A percentile compares a stretch with the other conserved stretches of the same genome.
Conservation (phyloP, 2,888 invertebrate species). For the Drosophila anomalipes region DNA sequence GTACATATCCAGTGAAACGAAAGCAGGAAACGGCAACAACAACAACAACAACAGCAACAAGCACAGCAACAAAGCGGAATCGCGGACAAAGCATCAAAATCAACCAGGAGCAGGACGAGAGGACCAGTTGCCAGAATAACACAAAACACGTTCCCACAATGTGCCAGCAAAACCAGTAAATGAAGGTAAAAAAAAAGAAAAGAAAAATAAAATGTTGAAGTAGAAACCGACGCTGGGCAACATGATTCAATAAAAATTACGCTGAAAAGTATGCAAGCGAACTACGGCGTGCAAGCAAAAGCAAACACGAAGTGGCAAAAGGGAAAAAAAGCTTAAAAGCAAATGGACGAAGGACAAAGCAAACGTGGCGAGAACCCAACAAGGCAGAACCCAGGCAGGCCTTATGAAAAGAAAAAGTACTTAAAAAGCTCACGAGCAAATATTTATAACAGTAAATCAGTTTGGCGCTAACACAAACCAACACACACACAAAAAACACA, state of each 20-base stretch:
- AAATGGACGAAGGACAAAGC: constrained; percentile 56
- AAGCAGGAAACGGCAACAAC: constrained; percentile 23
- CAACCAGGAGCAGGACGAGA: constrained; percentile 9
- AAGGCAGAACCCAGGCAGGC: constrained; percentile 26
- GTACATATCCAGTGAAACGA: constrained; percentile 28
- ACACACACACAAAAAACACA: constrained; percentile 15
- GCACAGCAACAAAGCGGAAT: constrained; percentile 21
- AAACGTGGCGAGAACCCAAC: constrained; percentile 60
- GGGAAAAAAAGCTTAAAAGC: neutral
- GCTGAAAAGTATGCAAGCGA: constrained; percentile 74
- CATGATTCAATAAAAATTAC: constrained; percentile 81
- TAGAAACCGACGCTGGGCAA: constrained; percentile 46
- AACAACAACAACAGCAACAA: constrained; percentile 21
- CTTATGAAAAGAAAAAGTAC: constrained; percentile 72
- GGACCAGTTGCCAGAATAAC: constrained; percentile 21
- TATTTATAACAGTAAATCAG: constrained; percentile 82
- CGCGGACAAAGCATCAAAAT: constrained; percentile 24
- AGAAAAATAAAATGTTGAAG: constrained; percentile 19
- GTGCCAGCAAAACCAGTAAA: constrained; percentile 45
- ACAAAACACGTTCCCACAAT: constrained; percentile 55
- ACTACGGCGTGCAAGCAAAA: constrained; percentile 36
- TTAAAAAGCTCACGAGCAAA: constrained; percentile 79
- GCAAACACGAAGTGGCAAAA: constrained; percentile 38
- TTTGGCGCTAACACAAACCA: constrained; percentile 70
- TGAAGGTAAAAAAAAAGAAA: constrained; percentile 39